phyloP scores from a whole-genome alignment of 2,888 invertebrate species.

The Hirtodrosophila duncani region DNA sequence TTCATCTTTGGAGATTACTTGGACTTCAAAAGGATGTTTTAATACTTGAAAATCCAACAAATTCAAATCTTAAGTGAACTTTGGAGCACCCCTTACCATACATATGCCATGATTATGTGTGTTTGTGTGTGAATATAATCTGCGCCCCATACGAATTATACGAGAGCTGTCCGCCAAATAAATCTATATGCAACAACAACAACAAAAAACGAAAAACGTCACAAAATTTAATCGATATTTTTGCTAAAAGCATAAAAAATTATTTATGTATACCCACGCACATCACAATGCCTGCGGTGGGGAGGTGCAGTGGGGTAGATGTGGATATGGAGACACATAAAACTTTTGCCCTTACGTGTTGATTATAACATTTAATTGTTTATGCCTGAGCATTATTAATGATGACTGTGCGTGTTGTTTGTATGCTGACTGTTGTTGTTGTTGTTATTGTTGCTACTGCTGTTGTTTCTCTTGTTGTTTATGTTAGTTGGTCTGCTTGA shows the following conservation, averaged over 20 bases:
- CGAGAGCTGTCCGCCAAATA: slow-evolving; percentile 36
- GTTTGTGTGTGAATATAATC: slow-evolving; percentile 11
- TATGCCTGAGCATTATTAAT: slow-evolving; percentile 37
- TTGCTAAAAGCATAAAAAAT: slow-evolving; percentile 59
- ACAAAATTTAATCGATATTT: slow-evolving; percentile 64
- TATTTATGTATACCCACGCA: slow-evolving; percentile 63
- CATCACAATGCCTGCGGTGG: slow-evolving; percentile 9
- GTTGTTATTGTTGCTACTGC: too few relatives aligned
- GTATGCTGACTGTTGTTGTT: too few relatives aligned
- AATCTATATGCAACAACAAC: slow-evolving; percentile 22
- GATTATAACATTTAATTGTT: slow-evolving; percentile 57
- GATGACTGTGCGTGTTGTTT: slow-evolving; percentile 41
- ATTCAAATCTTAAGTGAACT: too few relatives aligned
- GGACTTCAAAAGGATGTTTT: too few relatives aligned
- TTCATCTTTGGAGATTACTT: too few relatives aligned
- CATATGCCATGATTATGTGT: too few relatives aligned
- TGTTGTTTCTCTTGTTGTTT: too few relatives aligned
- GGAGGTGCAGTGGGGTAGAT: neutral
- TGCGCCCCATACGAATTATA: neutral
- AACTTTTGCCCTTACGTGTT: slow-evolving; percentile 24
- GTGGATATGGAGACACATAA: neutral
- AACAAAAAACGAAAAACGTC: slow-evolving; percentile 18
- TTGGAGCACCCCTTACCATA: too few relatives aligned
- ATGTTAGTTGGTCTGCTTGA: too few relatives aligned
- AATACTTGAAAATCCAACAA: too few relatives aligned